A percentile compares a stretch with the other conserved stretches of the same genome.
Conservation (phyloP, 2,113 vertebrate genomes). For the Bostrychus sinensis region DNA sequence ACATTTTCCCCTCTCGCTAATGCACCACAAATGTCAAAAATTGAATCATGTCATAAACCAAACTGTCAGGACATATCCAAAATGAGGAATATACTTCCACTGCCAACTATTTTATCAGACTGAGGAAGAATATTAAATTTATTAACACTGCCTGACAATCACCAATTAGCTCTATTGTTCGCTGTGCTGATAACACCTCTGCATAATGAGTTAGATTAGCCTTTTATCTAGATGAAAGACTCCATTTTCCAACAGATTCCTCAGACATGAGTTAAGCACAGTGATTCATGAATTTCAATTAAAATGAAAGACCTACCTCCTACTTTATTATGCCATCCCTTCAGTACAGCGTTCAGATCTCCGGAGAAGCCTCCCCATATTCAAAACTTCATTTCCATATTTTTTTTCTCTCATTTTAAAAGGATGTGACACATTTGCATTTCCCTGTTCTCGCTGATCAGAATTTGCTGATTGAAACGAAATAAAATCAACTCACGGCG, state of each 20-base stretch:
- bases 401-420: slow-evolving; percentile 54
- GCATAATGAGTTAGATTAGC: slow-evolving; percentile 83
- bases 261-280: slow-evolving; percentile 76
- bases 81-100: slow-evolving; percentile 14
- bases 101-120: slow-evolving; percentile 49
- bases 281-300: slow-evolving; percentile 84
- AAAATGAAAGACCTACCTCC: slow-evolving; percentile 80
- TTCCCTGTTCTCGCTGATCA: slow-evolving; percentile 74
- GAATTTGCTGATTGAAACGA: slow-evolving; percentile 81
- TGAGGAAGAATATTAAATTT: slow-evolving; percentile 63
- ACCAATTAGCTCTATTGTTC: slow-evolving; percentile 82
- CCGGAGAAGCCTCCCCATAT: slow-evolving; percentile 66
- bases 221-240: slow-evolving; percentile 85
- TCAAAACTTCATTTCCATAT: slow-evolving; percentile 80
- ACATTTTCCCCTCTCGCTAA: neutral
- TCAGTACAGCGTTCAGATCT: slow-evolving; percentile 73
- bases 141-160: slow-evolving; percentile 75
- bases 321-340: slow-evolving; percentile 76
- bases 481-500: slow-evolving; percentile 76
- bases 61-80: neutral
- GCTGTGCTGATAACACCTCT: slow-evolving; percentile 77
- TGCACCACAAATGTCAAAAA: slow-evolving; percentile 20
- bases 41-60: slow-evolving; percentile 12
- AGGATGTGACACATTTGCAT: slow-evolving; percentile 78
- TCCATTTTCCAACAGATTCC: slow-evolving; percentile 78